Base-by-base conservation (phyloP, 2,888 invertebrate species). In the Lasioglossum vierecki region DNA sequence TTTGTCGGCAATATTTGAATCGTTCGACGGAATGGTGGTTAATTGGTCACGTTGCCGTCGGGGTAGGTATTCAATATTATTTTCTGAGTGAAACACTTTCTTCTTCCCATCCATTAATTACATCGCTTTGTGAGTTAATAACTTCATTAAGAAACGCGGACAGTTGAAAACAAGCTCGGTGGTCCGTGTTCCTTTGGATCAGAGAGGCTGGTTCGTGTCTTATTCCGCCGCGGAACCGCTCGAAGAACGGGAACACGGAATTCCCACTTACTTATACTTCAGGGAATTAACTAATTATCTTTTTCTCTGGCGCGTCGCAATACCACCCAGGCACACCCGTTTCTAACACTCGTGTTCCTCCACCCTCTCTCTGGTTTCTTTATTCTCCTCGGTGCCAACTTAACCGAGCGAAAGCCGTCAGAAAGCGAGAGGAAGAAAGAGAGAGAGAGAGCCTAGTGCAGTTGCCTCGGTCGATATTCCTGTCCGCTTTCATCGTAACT, bases 401-500 rank as follows among this genome's bases (percentile, higher is more conserved):
- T 88, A 86, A 82, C 87, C 80, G 80, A 78, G 83, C 84, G 78
- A 78, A 84, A 85, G 5, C 15, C 5, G 60, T 4, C 44, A 44
- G 44, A 44, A 11, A 85, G 18, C 2, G 49, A 49, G 49, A 18
- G 49, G 18, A 18, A 49, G 49, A 49, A 18, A 22, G 8, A 53
- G 22, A 8, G 53, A 53, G 22, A 53, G 2, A 53, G 22, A 53
- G 53, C 22, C 92, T 90, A 89, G 89, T 88, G 89, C 88, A 91
- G 92, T 91, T 53, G 91, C 84, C 89, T 84, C 89, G 92, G 88
- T 93, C 93, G 92, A 93, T 92, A 93, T 92, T 91, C 89, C 89
- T 90, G 91, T 90, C 90, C 91, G 90, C 90, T 93, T 91, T 90
- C 90, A 86, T 89, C 89, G 93, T 93, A 92, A 92, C 93, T 92